phyloP scores from a whole-genome alignment of 2,113 vertebrate species.

The Potamarius usumacintae region DNA sequence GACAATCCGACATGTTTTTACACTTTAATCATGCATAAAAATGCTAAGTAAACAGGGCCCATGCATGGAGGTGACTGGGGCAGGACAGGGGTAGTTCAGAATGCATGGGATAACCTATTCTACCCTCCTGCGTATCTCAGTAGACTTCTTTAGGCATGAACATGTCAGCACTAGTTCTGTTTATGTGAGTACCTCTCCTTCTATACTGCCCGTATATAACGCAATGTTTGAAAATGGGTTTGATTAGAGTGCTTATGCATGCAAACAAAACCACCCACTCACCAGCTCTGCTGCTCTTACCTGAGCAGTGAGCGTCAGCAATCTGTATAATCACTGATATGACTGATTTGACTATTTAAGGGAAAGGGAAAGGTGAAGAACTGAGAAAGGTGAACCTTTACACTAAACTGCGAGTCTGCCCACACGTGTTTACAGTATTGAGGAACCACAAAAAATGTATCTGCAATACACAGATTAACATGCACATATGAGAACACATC shows the following conservation, averaged over 20 bases:
- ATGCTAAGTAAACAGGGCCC: background rate
- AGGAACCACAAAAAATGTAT: background rate
- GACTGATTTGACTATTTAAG: slow-evolving; percentile 34
- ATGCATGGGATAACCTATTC: background rate
- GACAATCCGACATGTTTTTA: too few species aligned
- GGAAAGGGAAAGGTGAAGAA: slow-evolving; percentile 46
- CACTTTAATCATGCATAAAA: background rate
- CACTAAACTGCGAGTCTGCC: slow-evolving; percentile 14
- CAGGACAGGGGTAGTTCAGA: background rate
- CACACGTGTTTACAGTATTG: background rate
- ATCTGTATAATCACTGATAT: slow-evolving; percentile 50
- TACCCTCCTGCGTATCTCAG: slow-evolving; percentile 33
- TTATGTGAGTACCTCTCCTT: background rate
- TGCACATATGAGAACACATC: too few species aligned
- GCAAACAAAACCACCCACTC: slow-evolving; percentile 37
- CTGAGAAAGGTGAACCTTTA: slow-evolving; percentile 40
- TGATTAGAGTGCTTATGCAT: slow-evolving; percentile 21
- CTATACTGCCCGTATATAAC: background rate
- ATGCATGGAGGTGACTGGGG: background rate
- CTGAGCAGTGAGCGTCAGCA: slow-evolving; percentile 53
- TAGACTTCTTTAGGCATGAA: slow-evolving; percentile 28
- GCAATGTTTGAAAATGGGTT: slow-evolving; percentile 13
- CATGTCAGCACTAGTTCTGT: slow-evolving; percentile 5
- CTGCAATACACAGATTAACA: background rate
- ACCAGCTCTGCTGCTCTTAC: slow-evolving; percentile 36